These are phyloP conservation scores for Acanthurus lineatus DNA, from an alignment of 2,797 vertebrate genomes.

Conservation along the genomic window DNA sequence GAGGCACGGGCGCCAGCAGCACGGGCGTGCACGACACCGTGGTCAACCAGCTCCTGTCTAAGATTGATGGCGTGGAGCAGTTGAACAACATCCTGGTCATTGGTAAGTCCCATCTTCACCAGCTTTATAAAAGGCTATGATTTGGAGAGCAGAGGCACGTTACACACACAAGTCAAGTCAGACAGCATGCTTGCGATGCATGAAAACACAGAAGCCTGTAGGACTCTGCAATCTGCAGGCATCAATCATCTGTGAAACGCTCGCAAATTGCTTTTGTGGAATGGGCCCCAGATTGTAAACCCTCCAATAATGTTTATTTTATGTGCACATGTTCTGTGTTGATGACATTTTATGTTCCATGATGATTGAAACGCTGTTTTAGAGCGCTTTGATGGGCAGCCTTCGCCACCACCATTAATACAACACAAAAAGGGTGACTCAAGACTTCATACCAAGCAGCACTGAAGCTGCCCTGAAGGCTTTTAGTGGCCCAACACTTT, in stretches of 20 bases:
- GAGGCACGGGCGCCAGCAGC: slow-evolving; percentile 95
- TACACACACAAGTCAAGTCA: neutral
- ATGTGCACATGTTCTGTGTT: neutral
- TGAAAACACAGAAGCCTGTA: neutral
- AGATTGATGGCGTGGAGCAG: slow-evolving; percentile 98
- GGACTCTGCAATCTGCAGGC: neutral
- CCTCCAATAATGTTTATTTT: neutral
- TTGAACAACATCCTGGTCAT: slow-evolving; percentile 99
- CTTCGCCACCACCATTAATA: neutral
- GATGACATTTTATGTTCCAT: neutral
- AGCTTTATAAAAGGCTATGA: neutral
- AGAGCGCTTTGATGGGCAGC: neutral
- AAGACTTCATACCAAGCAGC: neutral
- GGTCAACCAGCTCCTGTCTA: slow-evolving; percentile 97
- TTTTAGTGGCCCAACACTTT: neutral
- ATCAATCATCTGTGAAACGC: neutral
- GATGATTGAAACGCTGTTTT: neutral
- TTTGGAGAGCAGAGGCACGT: neutral
- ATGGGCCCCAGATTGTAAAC: neutral
- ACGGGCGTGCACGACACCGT: slow-evolving; percentile 97
- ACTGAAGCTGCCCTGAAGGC: neutral
- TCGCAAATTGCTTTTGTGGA: neutral
- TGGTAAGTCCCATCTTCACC: slow-evolving; percentile 79
- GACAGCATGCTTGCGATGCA: neutral
- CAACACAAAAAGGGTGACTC: neutral